phyloP scores from a whole-genome alignment of 2,888 invertebrate genomes.

The Acanthosepion pharaonis region DNA sequence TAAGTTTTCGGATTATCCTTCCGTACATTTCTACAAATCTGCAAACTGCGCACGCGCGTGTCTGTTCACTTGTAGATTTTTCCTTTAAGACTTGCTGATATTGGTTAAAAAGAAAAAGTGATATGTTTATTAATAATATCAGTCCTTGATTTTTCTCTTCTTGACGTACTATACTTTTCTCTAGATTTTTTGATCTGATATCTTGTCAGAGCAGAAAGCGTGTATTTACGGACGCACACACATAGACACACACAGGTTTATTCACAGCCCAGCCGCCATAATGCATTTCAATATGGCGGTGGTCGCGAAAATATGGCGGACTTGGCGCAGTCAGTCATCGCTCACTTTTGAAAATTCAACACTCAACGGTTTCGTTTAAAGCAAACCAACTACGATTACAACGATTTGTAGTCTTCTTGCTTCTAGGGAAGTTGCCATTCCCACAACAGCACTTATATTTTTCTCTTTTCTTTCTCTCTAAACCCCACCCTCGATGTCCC shows the following conservation, averaged over 20 bases:
- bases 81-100: not conserved
- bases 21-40: no score
- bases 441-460: not conserved
- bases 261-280: not conserved
- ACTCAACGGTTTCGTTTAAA: not conserved
- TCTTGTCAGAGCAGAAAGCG: not conserved
- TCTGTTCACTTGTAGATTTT: not conserved
- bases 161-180: not conserved
- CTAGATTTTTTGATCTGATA: not conserved
- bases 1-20: no score
- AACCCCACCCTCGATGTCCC: no score
- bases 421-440: not conserved
- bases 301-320: slow-evolving; percentile 6
- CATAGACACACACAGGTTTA: not conserved
- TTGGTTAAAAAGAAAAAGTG: not conserved
- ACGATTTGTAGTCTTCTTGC: not conserved
- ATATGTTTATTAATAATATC: not conserved
- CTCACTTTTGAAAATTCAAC: not conserved
- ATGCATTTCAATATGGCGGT: not conserved
- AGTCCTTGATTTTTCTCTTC: not conserved
- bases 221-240: not conserved
- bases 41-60: not conserved
- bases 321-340: not conserved
- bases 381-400: not conserved
- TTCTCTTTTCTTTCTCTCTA: not conserved